phyloP scores from a whole-genome alignment of 2,797 vertebrate genomes.

The Esox lucius region DNA sequence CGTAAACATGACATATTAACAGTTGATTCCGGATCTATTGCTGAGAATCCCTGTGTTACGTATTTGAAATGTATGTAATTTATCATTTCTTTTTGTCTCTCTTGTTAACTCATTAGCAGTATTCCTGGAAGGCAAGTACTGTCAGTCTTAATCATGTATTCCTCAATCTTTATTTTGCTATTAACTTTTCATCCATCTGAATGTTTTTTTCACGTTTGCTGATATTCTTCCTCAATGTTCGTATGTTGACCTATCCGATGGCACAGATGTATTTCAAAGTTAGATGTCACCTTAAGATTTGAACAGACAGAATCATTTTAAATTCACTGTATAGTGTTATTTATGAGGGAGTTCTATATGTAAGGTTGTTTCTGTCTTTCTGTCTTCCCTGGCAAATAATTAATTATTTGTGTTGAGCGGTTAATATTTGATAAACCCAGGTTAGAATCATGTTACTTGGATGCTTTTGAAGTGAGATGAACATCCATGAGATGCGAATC shows the following conservation, averaged over 20 bases:
- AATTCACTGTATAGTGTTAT: not conserved
- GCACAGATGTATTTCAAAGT: not conserved
- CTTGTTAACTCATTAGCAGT: not conserved
- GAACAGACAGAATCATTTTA: not conserved
- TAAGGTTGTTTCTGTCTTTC: constrained; percentile 1
- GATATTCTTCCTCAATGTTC: not conserved
- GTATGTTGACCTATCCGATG: not conserved
- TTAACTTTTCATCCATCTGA: not conserved
- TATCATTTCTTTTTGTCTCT: not conserved
- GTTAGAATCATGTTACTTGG: constrained; percentile 67
- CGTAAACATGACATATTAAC: not conserved
- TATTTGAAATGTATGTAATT: not conserved
- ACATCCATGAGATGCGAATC: constrained; percentile 42
- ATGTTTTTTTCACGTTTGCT: not conserved
- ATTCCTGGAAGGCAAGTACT: not conserved
- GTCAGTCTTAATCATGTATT: not conserved
- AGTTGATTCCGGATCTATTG: not conserved
- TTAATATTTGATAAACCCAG: constrained; percentile 73
- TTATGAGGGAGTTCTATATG: not conserved
- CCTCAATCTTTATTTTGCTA: not conserved
- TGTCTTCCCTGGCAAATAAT: constrained; percentile 1
- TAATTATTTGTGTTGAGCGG: constrained; percentile 17
- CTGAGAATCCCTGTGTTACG: not conserved
- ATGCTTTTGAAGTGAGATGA: constrained; percentile 46
- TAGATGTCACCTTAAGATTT: not conserved